Evolutionary conservation across 2,113 vertebrate genomes (phyloP).

Genomic region (Glaucidium brasilianum): DNA sequence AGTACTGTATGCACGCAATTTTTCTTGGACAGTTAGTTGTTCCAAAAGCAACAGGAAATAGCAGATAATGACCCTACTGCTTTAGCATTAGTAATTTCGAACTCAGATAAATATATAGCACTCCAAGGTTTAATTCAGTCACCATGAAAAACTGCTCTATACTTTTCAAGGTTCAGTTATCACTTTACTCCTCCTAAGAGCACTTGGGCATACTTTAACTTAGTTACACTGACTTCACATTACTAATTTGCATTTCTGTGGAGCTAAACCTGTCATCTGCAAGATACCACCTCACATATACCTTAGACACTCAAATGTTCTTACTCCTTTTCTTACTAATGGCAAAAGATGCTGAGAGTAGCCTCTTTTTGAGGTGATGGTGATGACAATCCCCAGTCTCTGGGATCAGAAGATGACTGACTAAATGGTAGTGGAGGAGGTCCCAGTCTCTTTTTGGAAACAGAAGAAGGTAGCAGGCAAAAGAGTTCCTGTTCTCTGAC

Average conservation of each 20-base stretch:
- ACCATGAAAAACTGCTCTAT: not conserved
- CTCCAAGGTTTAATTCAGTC: not conserved
- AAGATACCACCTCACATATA: not conserved
- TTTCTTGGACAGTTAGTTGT: constrained; percentile 29
- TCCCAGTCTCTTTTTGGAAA: not conserved
- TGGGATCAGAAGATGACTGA: not conserved
- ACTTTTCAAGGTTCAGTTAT: not conserved
- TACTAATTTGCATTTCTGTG: not conserved
- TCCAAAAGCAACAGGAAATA: constrained; percentile 73
- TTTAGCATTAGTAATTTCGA: constrained; percentile 25
- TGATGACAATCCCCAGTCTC: not conserved
- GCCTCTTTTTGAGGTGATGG: not conserved
- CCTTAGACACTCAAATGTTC: not conserved
- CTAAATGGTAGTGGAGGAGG: not conserved
- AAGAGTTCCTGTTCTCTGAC: not conserved
- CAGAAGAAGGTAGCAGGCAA: not conserved
- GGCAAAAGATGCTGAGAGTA: not conserved
- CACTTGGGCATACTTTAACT: not conserved
- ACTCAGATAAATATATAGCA: not conserved
- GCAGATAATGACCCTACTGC: constrained; percentile 50
- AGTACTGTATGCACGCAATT: not conserved
- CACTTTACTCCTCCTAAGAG: not conserved
- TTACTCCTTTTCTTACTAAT: not conserved
- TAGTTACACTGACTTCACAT: not conserved
- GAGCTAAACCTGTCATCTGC: not conserved